phyloP scores from a whole-genome alignment of 2,113 vertebrate genomes.

The Macaca mulatta region DNA sequence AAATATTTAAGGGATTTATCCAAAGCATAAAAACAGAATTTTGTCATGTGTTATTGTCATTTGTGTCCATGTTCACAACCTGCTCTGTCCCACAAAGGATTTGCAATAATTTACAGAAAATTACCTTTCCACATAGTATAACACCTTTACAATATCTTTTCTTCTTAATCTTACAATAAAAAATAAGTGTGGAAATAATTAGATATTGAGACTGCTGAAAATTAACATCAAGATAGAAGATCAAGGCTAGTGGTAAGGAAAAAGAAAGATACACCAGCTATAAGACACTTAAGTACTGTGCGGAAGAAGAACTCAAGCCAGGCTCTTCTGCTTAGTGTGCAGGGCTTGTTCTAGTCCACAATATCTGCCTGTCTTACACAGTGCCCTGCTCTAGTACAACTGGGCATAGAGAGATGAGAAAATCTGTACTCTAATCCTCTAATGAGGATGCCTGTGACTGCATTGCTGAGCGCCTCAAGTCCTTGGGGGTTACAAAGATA shows the following conservation, averaged over 20 bases:
- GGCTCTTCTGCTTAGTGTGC: background rate
- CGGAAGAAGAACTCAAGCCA: background rate
- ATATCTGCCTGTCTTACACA: background rate
- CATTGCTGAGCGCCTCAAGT: background rate
- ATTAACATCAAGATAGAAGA: background rate
- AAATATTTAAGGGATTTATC: background rate
- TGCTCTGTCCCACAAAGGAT: background rate
- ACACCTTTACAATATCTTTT: background rate
- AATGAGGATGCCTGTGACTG: background rate
- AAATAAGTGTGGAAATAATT: slow-evolving; percentile 1
- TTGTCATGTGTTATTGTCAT: background rate
- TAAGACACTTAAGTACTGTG: background rate
- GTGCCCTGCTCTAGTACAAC: background rate
- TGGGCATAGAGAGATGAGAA: background rate
- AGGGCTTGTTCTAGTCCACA: background rate
- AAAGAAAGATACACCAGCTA: background rate
- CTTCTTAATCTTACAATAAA: background rate
- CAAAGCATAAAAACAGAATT: background rate
- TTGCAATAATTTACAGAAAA: slow-evolving; percentile 24
- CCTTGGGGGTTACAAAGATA: background rate
- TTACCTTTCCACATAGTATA: background rate
- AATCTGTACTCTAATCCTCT: background rate
- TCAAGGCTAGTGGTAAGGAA: background rate
- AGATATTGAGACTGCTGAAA: background rate
- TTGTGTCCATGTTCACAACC: background rate